Base-by-base conservation (phyloP, 2,888 invertebrate species). In the Clistopyga incitator region DNA sequence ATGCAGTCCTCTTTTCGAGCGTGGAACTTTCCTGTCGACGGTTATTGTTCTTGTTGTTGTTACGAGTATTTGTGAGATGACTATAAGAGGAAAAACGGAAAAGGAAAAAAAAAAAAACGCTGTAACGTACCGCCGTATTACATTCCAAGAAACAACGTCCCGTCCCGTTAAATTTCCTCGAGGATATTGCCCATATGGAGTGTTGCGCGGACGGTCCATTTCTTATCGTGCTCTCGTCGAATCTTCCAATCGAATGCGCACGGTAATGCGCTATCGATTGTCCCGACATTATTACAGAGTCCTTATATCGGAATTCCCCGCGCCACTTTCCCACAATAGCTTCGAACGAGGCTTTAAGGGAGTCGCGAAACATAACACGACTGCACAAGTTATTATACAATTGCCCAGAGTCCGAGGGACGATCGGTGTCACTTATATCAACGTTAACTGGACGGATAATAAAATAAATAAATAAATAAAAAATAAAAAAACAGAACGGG, bases 121-220 rank as follows among this genome's bases (percentile, higher is more conserved):
- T 75, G 65, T 67, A 72, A 67, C 50, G 67, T 61, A 42, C 29
- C 59, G 25, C 67, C 64, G 59, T 76, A 72, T 82, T 80, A 83
- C 79, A 83, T 83, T 83, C 83, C 83, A 76, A 50, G 50, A 61
- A 18, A 45, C 68, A 68, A n/a, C 20, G 20, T 42, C 50, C 61
- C 70, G 15, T 38, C 50, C 56, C 29, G 13, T 61, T 50, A 29
- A 50, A 78, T 61, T 77, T 47, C 34, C 59, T 59, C 59, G 47
- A 76, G 18, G 15, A 67, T 67, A n/a, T 0, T 8, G 42, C 42
- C 42, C 56, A 52, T n/a, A 15, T 54, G 15, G 65, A 15, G 64
- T 25, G 18, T 45, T n/a, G 54, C 29, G 54, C 15, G 47, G 64
- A 42, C 42, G 23, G 23, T 42, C 42, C 23, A 11, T 52, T n/a